phyloP scores from a whole-genome alignment of 2,113 vertebrate genomes.

The Piaya cayana region DNA sequence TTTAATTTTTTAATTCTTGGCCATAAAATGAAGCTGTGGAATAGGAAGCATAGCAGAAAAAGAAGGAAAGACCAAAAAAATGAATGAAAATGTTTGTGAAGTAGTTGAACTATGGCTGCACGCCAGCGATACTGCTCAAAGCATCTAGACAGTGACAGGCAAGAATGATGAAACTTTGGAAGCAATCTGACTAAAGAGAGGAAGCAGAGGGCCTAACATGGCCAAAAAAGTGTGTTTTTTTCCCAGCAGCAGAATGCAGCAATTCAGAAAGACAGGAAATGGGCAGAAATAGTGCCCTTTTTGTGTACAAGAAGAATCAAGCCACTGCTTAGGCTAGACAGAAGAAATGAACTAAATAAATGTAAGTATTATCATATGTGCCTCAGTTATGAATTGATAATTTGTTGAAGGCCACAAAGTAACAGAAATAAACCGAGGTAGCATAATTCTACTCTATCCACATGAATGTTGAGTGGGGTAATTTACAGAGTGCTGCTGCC shows the following conservation, averaged over 20 bases:
- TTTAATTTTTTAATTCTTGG: not conserved
- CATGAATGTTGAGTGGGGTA: not conserved
- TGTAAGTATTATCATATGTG: not conserved
- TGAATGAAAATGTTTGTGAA: not conserved
- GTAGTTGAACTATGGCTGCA: not conserved
- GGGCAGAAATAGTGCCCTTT: not conserved
- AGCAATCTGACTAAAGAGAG: not conserved
- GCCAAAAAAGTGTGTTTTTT: not conserved
- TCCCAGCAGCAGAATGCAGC: not conserved
- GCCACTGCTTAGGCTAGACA: not conserved
- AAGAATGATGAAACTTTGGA: not conserved
- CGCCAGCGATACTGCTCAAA: not conserved
- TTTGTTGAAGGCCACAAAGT: not conserved
- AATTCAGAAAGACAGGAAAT: not conserved
- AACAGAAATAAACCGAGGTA: not conserved
- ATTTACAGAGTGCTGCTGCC: not conserved
- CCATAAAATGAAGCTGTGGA: not conserved
- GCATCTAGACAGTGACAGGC: not conserved
- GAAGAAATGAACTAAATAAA: not conserved
- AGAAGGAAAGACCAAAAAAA: not conserved
- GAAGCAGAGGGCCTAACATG: not conserved
- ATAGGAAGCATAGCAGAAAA: not conserved
- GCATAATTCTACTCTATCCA: not conserved
- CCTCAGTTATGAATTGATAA: not conserved
- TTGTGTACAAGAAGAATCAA: not conserved